Evolutionary conservation across 2,888 invertebrate species (phyloP).

Genomic region (Drosophila parthenogenetica): DNA sequence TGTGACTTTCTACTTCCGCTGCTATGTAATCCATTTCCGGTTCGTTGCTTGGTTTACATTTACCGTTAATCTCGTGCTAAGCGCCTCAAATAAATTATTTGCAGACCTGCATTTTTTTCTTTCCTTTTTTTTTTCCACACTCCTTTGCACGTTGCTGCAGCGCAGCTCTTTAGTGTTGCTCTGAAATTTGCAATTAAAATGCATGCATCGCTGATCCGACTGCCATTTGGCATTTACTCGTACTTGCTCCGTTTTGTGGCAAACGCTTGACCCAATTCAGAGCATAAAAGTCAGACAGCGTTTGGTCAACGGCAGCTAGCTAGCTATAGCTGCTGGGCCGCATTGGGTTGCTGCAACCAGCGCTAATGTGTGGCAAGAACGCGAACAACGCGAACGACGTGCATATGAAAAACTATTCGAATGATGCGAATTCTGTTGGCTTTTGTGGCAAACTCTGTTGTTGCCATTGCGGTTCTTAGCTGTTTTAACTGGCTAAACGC

Average conservation of each 20-base stretch:
- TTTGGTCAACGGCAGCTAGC: conserved; percentile 50
- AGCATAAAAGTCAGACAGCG: conserved; percentile 59
- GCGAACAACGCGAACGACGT: conserved; percentile 16
- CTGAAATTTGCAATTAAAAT: conserved; percentile 79
- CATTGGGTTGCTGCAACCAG: conserved; percentile 43
- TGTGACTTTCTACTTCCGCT: conserved; percentile 78
- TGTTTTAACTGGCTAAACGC: conserved; percentile 68
- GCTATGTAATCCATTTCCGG: conserved; percentile 81
- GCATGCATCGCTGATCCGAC: conserved; percentile 62
- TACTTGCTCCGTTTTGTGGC: conserved; percentile 57
- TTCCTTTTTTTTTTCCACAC: not conserved
- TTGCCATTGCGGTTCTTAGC: conserved; percentile 58
- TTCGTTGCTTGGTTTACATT: conserved; percentile 80
- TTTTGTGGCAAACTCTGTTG: conserved; percentile 57
- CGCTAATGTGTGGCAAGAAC: conserved; percentile 60
- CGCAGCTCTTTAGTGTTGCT: not conserved
- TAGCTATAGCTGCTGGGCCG: not conserved
- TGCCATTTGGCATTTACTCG: conserved; percentile 33
- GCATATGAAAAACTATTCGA: conserved; percentile 20
- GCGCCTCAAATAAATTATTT: conserved; percentile 81
- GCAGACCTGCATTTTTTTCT: conserved; percentile 38
- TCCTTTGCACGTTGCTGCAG: not conserved
- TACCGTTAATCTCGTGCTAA: conserved; percentile 78
- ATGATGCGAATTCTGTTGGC: conserved; percentile 54
- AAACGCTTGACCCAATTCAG: conserved; percentile 68